Evolutionary conservation across 2,113 vertebrate genomes (phyloP).

Genomic region (Pachycephala philippinensis): DNA sequence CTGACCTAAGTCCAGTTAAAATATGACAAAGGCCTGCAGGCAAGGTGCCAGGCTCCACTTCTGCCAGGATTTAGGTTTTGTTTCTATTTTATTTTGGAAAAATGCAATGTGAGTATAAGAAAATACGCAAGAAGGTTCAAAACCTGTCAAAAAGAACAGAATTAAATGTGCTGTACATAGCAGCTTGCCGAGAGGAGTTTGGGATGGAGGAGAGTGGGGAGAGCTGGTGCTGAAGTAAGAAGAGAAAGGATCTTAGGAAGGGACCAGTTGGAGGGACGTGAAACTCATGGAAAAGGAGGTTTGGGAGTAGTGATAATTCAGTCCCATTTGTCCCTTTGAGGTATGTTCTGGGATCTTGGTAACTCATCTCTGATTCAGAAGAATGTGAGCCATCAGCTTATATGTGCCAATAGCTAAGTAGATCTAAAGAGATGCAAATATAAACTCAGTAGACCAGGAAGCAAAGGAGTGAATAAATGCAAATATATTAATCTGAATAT

Average conservation of each 20-base stretch:
- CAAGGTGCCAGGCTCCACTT: neutral
- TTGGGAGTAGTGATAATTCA: neutral
- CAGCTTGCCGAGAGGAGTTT: neutral
- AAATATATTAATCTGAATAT: conserved; percentile 34
- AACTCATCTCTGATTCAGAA: neutral
- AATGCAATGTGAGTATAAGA: neutral
- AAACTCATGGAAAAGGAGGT: neutral
- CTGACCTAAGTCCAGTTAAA: neutral
- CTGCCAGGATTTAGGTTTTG: neutral
- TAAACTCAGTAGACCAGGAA: conserved; percentile 30
- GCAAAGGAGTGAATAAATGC: conserved; percentile 10
- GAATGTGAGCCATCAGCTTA: neutral
- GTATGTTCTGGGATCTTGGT: neutral
- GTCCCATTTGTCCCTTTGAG: neutral
- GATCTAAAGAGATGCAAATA: conserved; percentile 13
- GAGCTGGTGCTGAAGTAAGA: neutral
- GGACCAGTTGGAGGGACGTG: neutral
- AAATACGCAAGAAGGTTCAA: neutral
- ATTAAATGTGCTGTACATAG: neutral
- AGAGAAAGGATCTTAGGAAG: neutral
- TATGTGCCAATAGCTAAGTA: neutral
- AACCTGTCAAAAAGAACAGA: neutral
- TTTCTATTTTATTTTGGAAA: neutral
- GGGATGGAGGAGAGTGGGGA: neutral
- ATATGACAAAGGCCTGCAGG: neutral